Evolutionary conservation across 2,113 vertebrate genomes (phyloP).

Genomic region (Microtus oregoni): DNA sequence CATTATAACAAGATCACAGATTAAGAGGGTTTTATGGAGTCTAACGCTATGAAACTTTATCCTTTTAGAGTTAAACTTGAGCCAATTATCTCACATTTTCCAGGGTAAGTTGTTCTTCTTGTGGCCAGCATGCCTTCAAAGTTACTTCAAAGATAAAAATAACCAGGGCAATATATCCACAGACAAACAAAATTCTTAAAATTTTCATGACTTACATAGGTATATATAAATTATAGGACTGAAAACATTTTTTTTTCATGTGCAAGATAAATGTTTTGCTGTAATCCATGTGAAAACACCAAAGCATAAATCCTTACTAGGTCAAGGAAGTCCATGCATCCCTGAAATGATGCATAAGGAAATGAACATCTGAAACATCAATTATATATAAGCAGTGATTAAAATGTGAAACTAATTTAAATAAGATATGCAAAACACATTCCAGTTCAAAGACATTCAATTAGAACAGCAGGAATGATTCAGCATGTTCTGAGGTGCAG

Average conservation of each 20-base stretch:
- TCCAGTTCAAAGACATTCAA: not conserved
- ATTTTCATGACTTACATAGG: fast-evolving
- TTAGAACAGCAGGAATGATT: not conserved
- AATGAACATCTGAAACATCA: not conserved
- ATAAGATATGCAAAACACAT: not conserved
- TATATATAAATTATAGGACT: not conserved
- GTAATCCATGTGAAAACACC: too few relatives aligned
- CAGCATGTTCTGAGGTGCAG: not conserved
- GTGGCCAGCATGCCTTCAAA: not conserved
- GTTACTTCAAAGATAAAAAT: not conserved
- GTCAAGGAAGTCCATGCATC: too few relatives aligned
- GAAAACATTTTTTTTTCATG: too few relatives aligned
- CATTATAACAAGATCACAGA: too few relatives aligned
- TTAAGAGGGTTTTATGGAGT: too few relatives aligned
- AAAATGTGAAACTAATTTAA: not conserved
- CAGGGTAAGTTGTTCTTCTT: fast-evolving
- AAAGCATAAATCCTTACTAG: too few relatives aligned
- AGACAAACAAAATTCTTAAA: not conserved
- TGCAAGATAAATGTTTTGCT: too few relatives aligned
- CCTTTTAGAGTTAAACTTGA: not conserved
- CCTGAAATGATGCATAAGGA: too few relatives aligned
- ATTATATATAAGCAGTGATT: not conserved
- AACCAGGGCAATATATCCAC: not conserved
- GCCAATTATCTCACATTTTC: not conserved
- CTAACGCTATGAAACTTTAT: too few relatives aligned